Evolutionary conservation across 2,113 vertebrate genomes (phyloP).

Genomic region (Apistogramma diplotaenia): DNA sequence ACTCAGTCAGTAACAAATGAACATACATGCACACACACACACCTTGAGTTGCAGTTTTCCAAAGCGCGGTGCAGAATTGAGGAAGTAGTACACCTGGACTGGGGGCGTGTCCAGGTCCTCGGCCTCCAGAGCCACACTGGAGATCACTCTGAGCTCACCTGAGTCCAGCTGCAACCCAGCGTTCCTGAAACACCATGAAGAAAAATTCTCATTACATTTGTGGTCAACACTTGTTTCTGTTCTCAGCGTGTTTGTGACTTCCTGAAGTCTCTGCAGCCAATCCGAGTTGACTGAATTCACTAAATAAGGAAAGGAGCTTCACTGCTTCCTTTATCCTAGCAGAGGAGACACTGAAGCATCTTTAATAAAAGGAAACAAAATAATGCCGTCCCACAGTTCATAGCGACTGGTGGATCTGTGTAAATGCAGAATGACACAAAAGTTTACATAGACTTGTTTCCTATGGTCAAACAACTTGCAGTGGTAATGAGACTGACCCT

Average conservation of each 20-base stretch:
- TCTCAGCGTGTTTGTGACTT: neutral
- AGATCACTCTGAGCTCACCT: conserved; percentile 72
- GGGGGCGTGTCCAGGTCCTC: conserved; percentile 66
- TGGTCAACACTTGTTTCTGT: neutral
- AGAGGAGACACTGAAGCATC: too few species aligned
- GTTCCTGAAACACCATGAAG: conserved; percentile 58
- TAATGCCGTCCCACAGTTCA: too few species aligned
- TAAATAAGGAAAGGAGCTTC: too few species aligned
- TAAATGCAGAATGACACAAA: neutral
- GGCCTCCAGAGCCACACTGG: conserved; percentile 70
- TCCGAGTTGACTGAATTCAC: too few species aligned
- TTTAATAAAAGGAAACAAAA: too few species aligned
- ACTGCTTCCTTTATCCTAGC: too few species aligned
- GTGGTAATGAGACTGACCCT: neutral
- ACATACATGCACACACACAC: neutral
- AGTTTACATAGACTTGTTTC: neutral
- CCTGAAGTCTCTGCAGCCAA: too few species aligned
- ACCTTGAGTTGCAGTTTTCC: conserved; percentile 73
- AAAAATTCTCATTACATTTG: neutral
- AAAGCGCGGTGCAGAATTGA: conserved; percentile 59
- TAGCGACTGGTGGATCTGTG: neutral
- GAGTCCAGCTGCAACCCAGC: conserved; percentile 64
- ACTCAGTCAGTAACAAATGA: neutral
- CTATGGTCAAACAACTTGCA: neutral
- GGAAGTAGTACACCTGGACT: conserved; percentile 44